phyloP scores from a whole-genome alignment of 2,888 invertebrate genomes.

The Morpho deidamia region DNA sequence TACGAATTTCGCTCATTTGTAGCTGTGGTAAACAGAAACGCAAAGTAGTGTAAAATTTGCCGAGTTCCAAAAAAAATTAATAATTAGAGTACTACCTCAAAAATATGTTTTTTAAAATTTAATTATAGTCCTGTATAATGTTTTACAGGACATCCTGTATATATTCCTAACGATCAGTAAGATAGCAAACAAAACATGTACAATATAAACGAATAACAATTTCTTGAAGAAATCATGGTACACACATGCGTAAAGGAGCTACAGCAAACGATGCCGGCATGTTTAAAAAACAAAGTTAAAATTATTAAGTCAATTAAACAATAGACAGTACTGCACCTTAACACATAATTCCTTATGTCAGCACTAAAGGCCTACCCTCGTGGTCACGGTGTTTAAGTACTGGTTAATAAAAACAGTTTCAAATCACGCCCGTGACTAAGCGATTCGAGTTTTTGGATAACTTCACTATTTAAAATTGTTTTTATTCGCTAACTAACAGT shows the following conservation, averaged over 20 bases:
- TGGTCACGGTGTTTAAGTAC: slow-evolving; percentile 18
- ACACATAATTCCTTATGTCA: slow-evolving; percentile 14
- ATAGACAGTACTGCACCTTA: neutral
- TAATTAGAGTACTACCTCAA: too few relatives aligned
- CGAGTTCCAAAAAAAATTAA: too few relatives aligned
- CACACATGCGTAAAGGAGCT: too few relatives aligned
- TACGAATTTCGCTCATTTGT: too few relatives aligned
- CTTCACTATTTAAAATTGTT: neutral
- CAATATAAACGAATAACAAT: neutral
- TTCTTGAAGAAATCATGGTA: neutral
- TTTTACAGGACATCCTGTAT: too few relatives aligned
- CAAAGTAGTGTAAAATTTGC: too few relatives aligned
- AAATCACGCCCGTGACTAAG: slow-evolving; percentile 10
- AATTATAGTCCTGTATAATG: too few relatives aligned
- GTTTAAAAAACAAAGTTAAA: too few relatives aligned
- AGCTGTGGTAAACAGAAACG: too few relatives aligned
- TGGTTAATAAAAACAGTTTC: neutral
- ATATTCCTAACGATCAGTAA: neutral
- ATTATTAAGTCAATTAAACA: neutral
- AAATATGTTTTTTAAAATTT: too few relatives aligned
- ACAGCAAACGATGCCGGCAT: too few relatives aligned
- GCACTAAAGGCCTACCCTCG: slow-evolving; percentile 17
- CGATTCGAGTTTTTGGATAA: neutral
- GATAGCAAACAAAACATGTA: neutral
- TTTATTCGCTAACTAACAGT: too few relatives aligned